phyloP scores from a whole-genome alignment of 2,113 vertebrate species.

The Xenus cinereus region DNA sequence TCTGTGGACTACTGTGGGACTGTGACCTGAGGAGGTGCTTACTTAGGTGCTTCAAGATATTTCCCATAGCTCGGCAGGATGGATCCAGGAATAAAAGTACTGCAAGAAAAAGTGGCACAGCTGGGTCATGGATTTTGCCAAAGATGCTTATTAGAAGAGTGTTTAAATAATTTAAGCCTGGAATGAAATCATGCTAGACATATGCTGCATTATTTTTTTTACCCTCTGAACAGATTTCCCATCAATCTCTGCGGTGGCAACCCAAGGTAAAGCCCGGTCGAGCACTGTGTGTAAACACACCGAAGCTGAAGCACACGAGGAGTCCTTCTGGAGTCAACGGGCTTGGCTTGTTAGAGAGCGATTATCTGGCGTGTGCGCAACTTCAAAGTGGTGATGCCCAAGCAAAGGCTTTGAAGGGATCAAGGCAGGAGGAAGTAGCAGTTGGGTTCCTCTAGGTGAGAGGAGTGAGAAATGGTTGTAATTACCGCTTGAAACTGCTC shows the following conservation, averaged over 20 bases:
- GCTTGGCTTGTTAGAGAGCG: not conserved
- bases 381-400: not conserved
- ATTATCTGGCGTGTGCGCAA: not conserved
- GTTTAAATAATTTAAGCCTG: conserved; percentile 31
- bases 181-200: not conserved
- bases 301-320: accelerated
- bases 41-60: not conserved
- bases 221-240: not conserved
- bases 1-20: not conserved
- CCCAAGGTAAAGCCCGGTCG: not conserved
- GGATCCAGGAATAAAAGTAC: not conserved
- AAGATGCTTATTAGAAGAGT: conserved; percentile 18
- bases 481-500: not conserved
- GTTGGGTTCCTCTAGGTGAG: not conserved
- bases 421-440: not conserved
- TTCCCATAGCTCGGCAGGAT: not conserved
- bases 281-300: not conserved
- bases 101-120: conserved; percentile 3
- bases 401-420: not conserved
- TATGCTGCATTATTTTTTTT: not conserved
- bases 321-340: not conserved
- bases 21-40: not conserved
- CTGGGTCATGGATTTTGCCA: conserved; percentile 14
- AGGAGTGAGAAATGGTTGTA: not conserved
- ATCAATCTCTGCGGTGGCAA: not conserved